Base-by-base conservation (phyloP, 2,113 vertebrate species). In the Eonycteris spelaea region DNA sequence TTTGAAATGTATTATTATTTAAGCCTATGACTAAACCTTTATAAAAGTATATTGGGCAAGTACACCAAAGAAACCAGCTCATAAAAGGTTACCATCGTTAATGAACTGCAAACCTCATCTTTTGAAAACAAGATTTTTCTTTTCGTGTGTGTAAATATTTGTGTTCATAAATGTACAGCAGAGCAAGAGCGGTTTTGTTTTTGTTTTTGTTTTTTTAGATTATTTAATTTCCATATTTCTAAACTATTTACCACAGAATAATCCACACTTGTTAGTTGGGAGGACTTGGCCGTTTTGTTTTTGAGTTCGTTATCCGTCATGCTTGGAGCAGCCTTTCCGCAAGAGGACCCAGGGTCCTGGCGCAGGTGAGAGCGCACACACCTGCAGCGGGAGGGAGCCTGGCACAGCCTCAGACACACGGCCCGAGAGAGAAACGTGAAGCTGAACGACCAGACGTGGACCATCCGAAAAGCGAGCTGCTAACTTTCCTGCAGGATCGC, bases 141-240 rank as follows among this genome's bases (percentile, higher is more conserved):
- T 88, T 96, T 16, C 2, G 18, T 71, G 68, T 98, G 98, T 99
- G 99, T 99, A 99, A 99, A 99, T 99, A 99, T 98, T 98, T 99
- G 98, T 99, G 98, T 99, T 99, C 98, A 99, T 99, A 99, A 98
- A 98, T 99, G 99, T 99, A 99, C 99, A 99, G 99, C 99, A 99
- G 98, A 99, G 97, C 98, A 98, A 99, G 98, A 98, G 98, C 99
- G 99, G 99, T 99, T 99, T 19, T 55, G 19, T 18, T 1, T 55
- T 55, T 19, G 10, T 45, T 45, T 45, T 45, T 19, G 18, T 18
- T 55, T 18, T 59, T 98, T 99, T 99, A 99, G 98, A 98, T 99
- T 99, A 99, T 99, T 99, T 99, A 99, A 99, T 99, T 98, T 98
- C 98, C 95, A 98, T 98, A 98, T 98, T 99, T 99, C 98, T 99